Evolutionary conservation across 2,888 invertebrate species (phyloP).

Genomic region (Rambutsinella grinnellia): DNA sequence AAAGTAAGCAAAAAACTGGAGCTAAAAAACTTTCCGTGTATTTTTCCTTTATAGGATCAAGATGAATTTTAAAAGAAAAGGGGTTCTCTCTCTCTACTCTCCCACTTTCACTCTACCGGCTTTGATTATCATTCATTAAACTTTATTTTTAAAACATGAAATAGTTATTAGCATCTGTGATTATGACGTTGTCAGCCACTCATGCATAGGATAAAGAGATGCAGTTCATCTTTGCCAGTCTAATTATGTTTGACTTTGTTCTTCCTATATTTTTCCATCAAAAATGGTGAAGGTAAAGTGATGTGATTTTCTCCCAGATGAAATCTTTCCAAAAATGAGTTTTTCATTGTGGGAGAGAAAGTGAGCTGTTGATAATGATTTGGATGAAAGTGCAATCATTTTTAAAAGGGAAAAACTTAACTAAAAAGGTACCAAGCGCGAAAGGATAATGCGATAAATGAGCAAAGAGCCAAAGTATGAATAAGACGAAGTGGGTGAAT

Average conservation of each 20-base stretch:
- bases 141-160: slow-evolving; percentile 34
- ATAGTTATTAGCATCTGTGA: slow-evolving; percentile 43
- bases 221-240: neutral
- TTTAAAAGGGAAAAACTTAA: neutral
- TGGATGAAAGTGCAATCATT: slow-evolving; percentile 47
- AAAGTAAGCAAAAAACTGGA: slow-evolving; percentile 39
- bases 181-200: neutral
- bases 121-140: neutral
- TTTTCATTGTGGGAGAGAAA: neutral
- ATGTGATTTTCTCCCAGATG: slow-evolving; percentile 32
- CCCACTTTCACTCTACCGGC: neutral
- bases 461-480: neutral
- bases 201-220: neutral
- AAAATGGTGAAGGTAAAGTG: neutral
- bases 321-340: neutral
- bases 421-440: neutral
- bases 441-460: neutral
- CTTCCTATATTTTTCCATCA: neutral
- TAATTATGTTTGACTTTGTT: slow-evolving; percentile 53
- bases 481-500: slow-evolving; percentile 12
- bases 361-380: slow-evolving; percentile 17
- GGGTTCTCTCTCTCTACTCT: neutral
- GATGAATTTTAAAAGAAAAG: neutral
- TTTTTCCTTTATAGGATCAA: neutral
- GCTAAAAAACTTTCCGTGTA: neutral